Evolutionary conservation across 2,113 vertebrate genomes (phyloP).

Genomic region (Halcyon malimbica): DNA sequence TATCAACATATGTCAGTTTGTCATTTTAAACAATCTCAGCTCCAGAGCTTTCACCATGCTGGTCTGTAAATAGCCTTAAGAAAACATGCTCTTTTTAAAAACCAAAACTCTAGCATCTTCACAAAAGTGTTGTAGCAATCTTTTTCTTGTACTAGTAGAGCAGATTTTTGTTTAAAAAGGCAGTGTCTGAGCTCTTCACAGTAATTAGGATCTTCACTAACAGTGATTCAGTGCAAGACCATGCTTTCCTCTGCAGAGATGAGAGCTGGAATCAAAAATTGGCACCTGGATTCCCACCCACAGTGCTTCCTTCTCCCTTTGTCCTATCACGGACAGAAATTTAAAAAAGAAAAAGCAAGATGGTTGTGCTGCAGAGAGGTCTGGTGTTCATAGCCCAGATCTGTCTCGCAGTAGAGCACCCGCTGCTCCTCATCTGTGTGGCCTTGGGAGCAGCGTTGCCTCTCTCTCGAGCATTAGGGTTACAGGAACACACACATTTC

Average conservation of each 20-base stretch:
- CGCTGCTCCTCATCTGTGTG: neutral
- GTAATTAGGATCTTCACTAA: neutral
- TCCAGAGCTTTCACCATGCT: neutral
- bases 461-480: neutral
- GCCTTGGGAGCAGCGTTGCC: neutral
- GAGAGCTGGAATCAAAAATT: neutral
- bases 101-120: neutral
- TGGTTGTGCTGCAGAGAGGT: neutral
- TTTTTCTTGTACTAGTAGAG: neutral
- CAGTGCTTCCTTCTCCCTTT: neutral
- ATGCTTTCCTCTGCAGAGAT: neutral
- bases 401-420: neutral
- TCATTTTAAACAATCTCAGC: neutral
- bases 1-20: neutral
- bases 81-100: constrained; percentile 24
- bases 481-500: neutral
- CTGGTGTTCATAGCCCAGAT: neutral
- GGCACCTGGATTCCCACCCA: neutral
- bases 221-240: neutral
- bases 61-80: constrained; percentile 14
- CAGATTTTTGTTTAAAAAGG: neutral
- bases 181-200: neutral
- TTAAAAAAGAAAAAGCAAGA: neutral
- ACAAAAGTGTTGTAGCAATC: neutral
- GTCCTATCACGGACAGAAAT: neutral